These are phyloP conservation scores for Bellardia bayeri DNA, from an alignment of 2,888 invertebrate species.

Conservation along the genomic window DNA sequence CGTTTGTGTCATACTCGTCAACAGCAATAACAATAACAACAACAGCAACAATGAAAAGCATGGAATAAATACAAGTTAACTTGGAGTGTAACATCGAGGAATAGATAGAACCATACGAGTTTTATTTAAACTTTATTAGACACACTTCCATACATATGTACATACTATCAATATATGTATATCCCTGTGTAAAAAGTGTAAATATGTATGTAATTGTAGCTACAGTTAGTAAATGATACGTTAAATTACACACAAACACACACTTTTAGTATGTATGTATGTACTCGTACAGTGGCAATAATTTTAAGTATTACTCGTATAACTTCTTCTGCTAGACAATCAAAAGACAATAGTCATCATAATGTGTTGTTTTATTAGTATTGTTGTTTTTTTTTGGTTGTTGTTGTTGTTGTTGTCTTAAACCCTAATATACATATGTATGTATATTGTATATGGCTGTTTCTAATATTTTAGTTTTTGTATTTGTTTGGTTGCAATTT, in stretches of 20 bases:
- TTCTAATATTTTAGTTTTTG: slow-evolving; percentile 19
- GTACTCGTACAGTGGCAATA: slow-evolving; percentile 12
- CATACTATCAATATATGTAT: not conserved
- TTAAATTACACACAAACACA: slow-evolving; percentile 30
- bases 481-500: slow-evolving; percentile 29
- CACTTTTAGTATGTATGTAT: not conserved
- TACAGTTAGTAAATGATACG: slow-evolving; percentile 58
- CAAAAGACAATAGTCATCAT: slow-evolving; percentile 66
- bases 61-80: slow-evolving; percentile 5
- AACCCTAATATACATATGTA: slow-evolving; percentile 54
- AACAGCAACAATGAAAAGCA: slow-evolving; percentile 18
- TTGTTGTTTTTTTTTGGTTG: slow-evolving; percentile 15
- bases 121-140: slow-evolving; percentile 53
- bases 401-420: slow-evolving; percentile 19
- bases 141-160: not conserved
- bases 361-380: slow-evolving; percentile 42
- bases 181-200: not conserved
- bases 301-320: slow-evolving; percentile 33
- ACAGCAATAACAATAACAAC: slow-evolving; percentile 18
- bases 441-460: slow-evolving; percentile 7
- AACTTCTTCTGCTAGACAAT: slow-evolving; percentile 63
- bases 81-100: slow-evolving; percentile 35
- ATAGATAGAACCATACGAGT: slow-evolving; percentile 61
- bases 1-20: slow-evolving; percentile 46
- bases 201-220: slow-evolving; percentile 41